phyloP scores from a whole-genome alignment of 2,797 vertebrate species.

The Euthynnus affinis region DNA sequence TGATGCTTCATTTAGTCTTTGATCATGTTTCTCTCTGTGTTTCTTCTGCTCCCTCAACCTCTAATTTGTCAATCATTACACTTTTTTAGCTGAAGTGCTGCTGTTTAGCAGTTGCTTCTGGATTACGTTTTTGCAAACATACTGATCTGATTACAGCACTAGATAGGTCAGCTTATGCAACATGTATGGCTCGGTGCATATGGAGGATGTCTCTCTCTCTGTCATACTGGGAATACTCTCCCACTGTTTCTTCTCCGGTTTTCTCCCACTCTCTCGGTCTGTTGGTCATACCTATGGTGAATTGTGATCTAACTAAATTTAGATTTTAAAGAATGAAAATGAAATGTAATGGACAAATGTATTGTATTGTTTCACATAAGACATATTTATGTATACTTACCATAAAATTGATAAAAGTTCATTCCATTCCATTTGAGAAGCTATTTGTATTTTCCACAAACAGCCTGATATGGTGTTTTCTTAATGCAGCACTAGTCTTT shows the following conservation, averaged over 20 bases:
- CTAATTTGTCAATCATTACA: slow-evolving; percentile 12
- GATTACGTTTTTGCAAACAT: slow-evolving; percentile 52
- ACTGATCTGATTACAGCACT: slow-evolving; percentile 66
- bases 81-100: slow-evolving; percentile 23
- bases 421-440: too few species aligned
- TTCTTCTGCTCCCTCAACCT: slow-evolving; percentile 30
- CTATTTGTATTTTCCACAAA: too few species aligned
- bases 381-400: too few species aligned
- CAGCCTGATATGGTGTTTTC: too few species aligned
- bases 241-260: slow-evolving; percentile 28
- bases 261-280: slow-evolving; percentile 37
- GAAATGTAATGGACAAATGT: neutral
- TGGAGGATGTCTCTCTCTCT: slow-evolving; percentile 45
- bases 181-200: slow-evolving; percentile 68
- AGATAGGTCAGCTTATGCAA: slow-evolving; percentile 83
- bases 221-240: slow-evolving; percentile 16
- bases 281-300: slow-evolving; percentile 5
- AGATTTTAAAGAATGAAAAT: slow-evolving; percentile 9
- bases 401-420: too few species aligned
- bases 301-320: slow-evolving; percentile 3
- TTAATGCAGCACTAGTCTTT: too few species aligned
- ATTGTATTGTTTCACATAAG: too few species aligned
- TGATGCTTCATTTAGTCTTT: slow-evolving; percentile 39
- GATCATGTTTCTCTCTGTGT: slow-evolving; percentile 34
- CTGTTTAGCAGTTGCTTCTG: slow-evolving; percentile 37